Base-by-base conservation (phyloP, 2,113 vertebrate species). In the Hippocampus zosterae region DNA sequence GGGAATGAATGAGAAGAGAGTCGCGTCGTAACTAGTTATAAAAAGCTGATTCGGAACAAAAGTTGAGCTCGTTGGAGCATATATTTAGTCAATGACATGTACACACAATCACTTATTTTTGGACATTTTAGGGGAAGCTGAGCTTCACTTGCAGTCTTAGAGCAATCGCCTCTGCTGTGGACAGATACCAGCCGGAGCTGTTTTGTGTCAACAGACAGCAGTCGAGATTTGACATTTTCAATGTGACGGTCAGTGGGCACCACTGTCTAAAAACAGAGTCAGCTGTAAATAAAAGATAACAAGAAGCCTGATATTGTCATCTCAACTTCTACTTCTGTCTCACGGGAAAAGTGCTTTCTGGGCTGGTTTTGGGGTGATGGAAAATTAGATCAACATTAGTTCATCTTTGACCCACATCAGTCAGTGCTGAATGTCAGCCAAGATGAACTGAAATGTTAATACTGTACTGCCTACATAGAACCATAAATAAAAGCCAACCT, bases 241-340 rank as follows among this genome's bases (percentile, higher is more conserved):
- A 68, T 21, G 1, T 16, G 55, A 44, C 48, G 68, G 69, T 72
- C 52, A 67, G 63, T 16, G 33, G 29, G 67, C 67, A 56, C 66
- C 65, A 42, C 70, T 53, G 62, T 76, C 77, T 79, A 79, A 85
- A 84, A 84, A 73, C 77, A 81, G 74, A 81, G 75, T 21, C 60
- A 1, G 64, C 76, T 70, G 72, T 13, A 87, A 83, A 87, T 84
- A 83, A 84, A 72, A 74, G 78, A 84, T 75, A 81, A 72, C 21
- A 69, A 40, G 37, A 62, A 78, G 57, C 53, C 55, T 6, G 33
- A 37, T 37, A 5, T 37, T 6, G 33, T 80, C 86, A 76, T 68
- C 76, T 74, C 50, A 71, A 71, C 71, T 52, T 80, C 71, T 57
- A 60, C 72, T 80, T 15, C 0, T 76, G 78, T 77, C 77, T 85